These are phyloP conservation scores for Lepidurus packardi DNA, from an alignment of 1,140 invertebrate species.

Conservation along the genomic window DNA sequence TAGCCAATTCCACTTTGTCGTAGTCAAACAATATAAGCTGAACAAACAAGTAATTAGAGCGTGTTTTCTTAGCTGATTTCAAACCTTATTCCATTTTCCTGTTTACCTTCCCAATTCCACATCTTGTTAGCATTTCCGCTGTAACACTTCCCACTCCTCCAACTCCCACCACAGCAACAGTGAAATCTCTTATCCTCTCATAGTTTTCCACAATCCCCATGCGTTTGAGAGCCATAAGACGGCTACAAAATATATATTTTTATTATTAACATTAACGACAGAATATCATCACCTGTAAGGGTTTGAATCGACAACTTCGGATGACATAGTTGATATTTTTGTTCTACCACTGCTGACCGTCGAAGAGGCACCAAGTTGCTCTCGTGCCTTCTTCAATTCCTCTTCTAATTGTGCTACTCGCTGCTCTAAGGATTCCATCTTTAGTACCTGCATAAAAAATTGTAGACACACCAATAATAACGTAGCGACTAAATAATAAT, in stretches of 20 bases:
- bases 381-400: conserved; percentile 6
- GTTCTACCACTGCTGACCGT: conserved; percentile 44
- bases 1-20: conserved; percentile 97
- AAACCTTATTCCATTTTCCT: not conserved
- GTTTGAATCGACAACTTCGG: conserved; percentile 96
- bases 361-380: not conserved
- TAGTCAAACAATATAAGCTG: conserved; percentile 94
- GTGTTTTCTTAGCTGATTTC: not conserved
- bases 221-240: conserved; percentile 94
- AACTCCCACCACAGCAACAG: conserved; percentile 94
- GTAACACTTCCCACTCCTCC: conserved; percentile 98
- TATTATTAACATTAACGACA: not conserved
- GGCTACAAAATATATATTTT: conserved; percentile 56
- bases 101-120: conserved; percentile 91
- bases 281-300: conserved; percentile 75
- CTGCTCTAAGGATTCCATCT: conserved; percentile 27
- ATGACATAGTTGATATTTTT: conserved; percentile 70
- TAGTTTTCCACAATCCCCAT: conserved; percentile 99
- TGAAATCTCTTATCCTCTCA: conserved; percentile 84
- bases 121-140: conserved; percentile 97
- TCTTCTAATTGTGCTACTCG: conserved; percentile 27
- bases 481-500: not conserved
- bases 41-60: conserved; percentile 41
- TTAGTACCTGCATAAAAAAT: not conserved
- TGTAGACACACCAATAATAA: not conserved